Evolutionary conservation across 2,797 vertebrate genomes (phyloP).

Genomic region (Gallirallus australis): DNA sequence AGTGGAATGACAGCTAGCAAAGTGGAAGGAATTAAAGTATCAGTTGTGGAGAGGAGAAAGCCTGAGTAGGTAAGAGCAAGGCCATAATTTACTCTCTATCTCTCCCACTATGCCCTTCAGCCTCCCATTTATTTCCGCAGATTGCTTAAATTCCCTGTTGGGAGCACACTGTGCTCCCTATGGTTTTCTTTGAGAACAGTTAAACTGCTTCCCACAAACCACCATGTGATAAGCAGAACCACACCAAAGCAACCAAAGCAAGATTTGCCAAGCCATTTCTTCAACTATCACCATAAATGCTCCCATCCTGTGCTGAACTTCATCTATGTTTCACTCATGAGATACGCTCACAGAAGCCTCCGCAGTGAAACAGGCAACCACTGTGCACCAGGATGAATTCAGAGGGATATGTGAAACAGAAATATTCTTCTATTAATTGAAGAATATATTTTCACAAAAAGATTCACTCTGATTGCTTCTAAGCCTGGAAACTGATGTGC

Average conservation of each 20-base stretch:
- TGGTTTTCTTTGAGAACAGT: not conserved
- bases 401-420: not conserved
- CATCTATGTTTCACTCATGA: not conserved
- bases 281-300: not conserved
- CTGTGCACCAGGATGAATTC: not conserved
- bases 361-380: not conserved
- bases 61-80: not conserved
- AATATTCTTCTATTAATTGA: not conserved
- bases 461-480: not conserved
- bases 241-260: conserved; percentile 27
- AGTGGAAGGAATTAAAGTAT: not conserved
- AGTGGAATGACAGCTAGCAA: not conserved
- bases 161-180: not conserved
- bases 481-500: not conserved
- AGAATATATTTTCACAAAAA: not conserved
- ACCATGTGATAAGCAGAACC: conserved; percentile 10
- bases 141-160: not conserved
- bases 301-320: not conserved
- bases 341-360: not conserved
- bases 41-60: not conserved
- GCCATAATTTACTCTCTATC: not conserved
- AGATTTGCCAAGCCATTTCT: conserved; percentile 4
- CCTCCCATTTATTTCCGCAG: not conserved
- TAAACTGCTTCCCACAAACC: conserved; percentile 43
- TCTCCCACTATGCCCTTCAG: not conserved